phyloP scores from a whole-genome alignment of 2,888 invertebrate genomes.

The Pinctada fucata region DNA sequence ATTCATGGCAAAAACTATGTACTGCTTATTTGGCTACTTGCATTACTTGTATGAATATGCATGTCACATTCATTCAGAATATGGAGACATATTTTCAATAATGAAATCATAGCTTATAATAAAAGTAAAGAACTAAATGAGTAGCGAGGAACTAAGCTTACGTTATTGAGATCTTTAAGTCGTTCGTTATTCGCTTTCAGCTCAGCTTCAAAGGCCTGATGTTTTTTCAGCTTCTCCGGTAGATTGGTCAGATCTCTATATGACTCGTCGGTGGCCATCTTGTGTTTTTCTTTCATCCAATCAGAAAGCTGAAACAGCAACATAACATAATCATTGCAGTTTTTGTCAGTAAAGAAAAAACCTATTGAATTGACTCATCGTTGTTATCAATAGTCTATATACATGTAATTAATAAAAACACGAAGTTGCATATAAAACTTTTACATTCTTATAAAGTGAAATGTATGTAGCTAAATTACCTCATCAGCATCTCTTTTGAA shows the following conservation, averaged over 20 bases:
- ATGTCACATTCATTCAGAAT: too few species aligned
- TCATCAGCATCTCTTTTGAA: slow-evolving; percentile 95
- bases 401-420: too few species aligned
- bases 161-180: slow-evolving; percentile 76
- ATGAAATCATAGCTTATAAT: too few species aligned
- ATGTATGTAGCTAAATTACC: slow-evolving; percentile 58
- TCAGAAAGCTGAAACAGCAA: slow-evolving; percentile 80
- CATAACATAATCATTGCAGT: too few species aligned
- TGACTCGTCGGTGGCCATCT: slow-evolving; percentile 93
- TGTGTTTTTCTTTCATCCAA: slow-evolving; percentile 95
- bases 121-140: too few species aligned
- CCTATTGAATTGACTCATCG: background rate
- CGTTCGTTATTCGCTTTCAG: slow-evolving; percentile 77
- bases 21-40: background rate
- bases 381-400: background rate
- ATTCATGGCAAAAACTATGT: background rate
- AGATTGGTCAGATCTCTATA: slow-evolving; percentile 91
- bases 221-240: slow-evolving; percentile 77
- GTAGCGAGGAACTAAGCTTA: slow-evolving; percentile 36
- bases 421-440: too few species aligned
- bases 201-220: slow-evolving; percentile 79
- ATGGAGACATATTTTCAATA: too few species aligned
- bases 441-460: too few species aligned
- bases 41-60: background rate
- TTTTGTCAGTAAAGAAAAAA: background rate